A percentile compares a stretch with the other conserved stretches of the same genome.
Evolutionary conservation across 1,140 invertebrate genomes (phyloP).

Genomic region (Pachyrhynchus sulphureomaculatus): DNA sequence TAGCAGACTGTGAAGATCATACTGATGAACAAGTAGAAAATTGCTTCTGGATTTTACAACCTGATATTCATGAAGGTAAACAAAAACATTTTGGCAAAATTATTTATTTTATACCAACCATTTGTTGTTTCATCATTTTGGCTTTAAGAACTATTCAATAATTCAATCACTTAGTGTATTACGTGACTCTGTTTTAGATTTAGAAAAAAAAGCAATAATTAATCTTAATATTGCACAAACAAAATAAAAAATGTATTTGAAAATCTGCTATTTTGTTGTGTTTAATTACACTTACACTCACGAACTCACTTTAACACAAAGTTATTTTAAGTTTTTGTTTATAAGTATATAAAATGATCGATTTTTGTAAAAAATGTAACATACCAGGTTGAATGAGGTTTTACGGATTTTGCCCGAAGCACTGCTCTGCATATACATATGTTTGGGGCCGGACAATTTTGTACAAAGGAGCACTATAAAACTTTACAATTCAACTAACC

Average conservation of each 20-base stretch:
- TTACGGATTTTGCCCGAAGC: not conserved
- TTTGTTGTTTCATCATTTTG: too few relatives aligned
- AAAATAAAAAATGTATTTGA: too few relatives aligned
- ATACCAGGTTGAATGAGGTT: constrained; percentile 21
- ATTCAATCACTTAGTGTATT: too few relatives aligned
- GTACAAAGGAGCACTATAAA: constrained; percentile 5
- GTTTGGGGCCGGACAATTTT: not conserved
- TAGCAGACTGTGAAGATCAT: constrained; percentile 37
- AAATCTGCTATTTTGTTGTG: not conserved
- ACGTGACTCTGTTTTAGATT: too few relatives aligned
- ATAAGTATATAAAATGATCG: not conserved
- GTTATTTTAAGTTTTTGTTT: not conserved
- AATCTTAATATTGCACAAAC: too few relatives aligned
- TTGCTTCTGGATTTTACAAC: constrained; percentile 11
- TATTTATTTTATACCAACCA: too few relatives aligned
- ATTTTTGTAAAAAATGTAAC: not conserved
- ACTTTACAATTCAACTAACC: constrained; percentile 18
- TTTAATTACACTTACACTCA: not conserved
- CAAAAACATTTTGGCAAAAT: not conserved
- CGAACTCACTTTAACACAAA: not conserved
- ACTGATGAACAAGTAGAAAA: constrained; percentile 38
- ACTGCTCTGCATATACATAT: not conserved
- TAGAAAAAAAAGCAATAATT: too few relatives aligned
- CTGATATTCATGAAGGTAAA: not conserved
- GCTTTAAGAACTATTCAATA: too few relatives aligned